These are phyloP conservation scores for Artemisiospiza belli DNA, from an alignment of 2,113 vertebrate species.

Conservation along the genomic window DNA sequence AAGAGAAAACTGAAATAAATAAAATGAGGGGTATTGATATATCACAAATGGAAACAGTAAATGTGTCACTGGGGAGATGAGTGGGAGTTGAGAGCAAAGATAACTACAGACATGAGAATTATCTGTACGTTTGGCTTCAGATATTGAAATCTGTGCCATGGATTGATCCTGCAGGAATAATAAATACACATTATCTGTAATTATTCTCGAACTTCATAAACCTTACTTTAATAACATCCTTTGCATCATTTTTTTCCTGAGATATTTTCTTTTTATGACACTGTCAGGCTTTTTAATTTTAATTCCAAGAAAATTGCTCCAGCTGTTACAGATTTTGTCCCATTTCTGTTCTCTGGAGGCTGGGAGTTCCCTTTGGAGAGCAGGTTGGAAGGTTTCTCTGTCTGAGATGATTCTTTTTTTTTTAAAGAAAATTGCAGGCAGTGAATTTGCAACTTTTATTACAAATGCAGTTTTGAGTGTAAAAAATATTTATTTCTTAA, in stretches of 20 bases:
- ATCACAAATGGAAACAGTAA: conserved; percentile 38
- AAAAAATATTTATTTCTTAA: background rate
- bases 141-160: conserved; percentile 26
- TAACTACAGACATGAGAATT: conserved; percentile 30
- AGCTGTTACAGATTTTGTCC: background rate
- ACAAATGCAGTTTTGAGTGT: background rate
- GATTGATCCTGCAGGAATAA: conserved; percentile 55
- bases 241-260: background rate
- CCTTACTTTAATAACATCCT: conserved; percentile 48
- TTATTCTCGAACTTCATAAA: conserved; percentile 68
- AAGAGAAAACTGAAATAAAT: conserved; percentile 21
- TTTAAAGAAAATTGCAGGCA: background rate
- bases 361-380: background rate
- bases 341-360: background rate
- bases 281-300: conserved; percentile 36
- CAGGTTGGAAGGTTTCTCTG: background rate
- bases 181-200: conserved; percentile 70
- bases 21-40: conserved; percentile 22
- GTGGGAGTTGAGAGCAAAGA: conserved; percentile 42
- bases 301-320: conserved; percentile 52
- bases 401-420: background rate
- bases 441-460: background rate
- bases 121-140: conserved; percentile 34
- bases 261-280: conserved; percentile 67
- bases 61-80: conserved; percentile 35